Percentiles rank a stretch among this genome's conserved stretches.
phyloP scores from a whole-genome alignment of 2,888 invertebrate species.

The Itoplectis maculator region DNA sequence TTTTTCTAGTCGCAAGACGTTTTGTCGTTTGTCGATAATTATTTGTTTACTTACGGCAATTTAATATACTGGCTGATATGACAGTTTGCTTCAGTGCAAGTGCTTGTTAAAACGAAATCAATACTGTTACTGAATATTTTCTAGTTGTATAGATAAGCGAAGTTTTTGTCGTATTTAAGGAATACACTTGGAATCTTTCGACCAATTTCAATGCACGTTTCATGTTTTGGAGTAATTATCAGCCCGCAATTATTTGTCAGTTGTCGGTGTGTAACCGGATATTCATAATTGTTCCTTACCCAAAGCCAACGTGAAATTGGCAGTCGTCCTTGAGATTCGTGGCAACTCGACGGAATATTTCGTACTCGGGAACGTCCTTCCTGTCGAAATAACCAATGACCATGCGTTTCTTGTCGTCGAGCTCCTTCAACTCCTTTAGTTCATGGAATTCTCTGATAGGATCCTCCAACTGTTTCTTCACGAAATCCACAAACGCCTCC shows the following conservation, averaged over 20 bases:
- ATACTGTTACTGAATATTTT: constrained; percentile 55
- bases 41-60: constrained; percentile 79
- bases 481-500: constrained; percentile 95
- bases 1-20: constrained; percentile 41
- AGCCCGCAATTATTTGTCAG: not conserved
- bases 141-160: not conserved
- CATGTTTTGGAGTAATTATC: not conserved
- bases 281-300: constrained; percentile 85
- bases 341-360: constrained; percentile 92
- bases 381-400: constrained; percentile 96
- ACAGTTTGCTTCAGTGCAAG: constrained; percentile 82
- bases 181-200: not conserved
- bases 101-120: constrained; percentile 80
- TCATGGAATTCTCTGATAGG: constrained; percentile 92
- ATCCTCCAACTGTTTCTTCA: constrained; percentile 95
- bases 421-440: constrained; percentile 89
- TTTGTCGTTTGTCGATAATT: constrained; percentile 36
- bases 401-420: constrained; percentile 93
- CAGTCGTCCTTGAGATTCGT: constrained; percentile 97
- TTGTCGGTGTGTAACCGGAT: not conserved
- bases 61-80: constrained; percentile 81
- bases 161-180: not conserved
- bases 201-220: not conserved
- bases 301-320: constrained; percentile 96
- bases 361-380: constrained; percentile 92